Percentiles rank a stretch among this genome's conserved stretches.
Conservation (phyloP, 2,888 invertebrate genomes). For the Malthinus seriepunctatus region DNA sequence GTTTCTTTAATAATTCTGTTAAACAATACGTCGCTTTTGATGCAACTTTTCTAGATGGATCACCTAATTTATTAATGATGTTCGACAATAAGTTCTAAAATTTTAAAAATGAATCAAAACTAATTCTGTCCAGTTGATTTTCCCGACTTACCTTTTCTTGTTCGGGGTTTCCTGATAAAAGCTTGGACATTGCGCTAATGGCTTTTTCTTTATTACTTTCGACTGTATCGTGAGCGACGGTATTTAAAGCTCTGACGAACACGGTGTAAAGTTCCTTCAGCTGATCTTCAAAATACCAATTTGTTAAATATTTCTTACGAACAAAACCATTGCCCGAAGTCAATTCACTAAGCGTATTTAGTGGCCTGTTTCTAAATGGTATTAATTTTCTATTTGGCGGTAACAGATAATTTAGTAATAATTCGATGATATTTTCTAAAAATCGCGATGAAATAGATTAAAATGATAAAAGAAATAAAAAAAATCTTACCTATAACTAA, state of each 20-base stretch:
- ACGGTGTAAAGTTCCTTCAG: conserved; percentile 70
- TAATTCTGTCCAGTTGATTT: background rate
- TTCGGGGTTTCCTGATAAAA: conserved; percentile 79
- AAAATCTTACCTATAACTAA: conserved; percentile 63
- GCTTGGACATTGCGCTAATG: conserved; percentile 71
- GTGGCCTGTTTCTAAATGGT: conserved; percentile 67
- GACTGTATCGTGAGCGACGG: conserved; percentile 76
- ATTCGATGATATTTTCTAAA: conserved; percentile 76
- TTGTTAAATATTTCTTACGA: conserved; percentile 66
- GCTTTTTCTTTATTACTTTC: conserved; percentile 82
- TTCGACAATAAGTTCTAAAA: conserved; percentile 68
- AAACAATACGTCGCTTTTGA: conserved; percentile 87
- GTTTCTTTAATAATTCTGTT: conserved; percentile 77
- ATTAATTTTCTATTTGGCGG: conserved; percentile 68
- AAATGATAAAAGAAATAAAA: background rate
- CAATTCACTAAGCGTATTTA: conserved; percentile 61
- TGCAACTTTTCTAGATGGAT: conserved; percentile 86
- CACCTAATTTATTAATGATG: conserved; percentile 94
- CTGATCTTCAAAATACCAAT: conserved; percentile 91
- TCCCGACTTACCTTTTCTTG: conserved; percentile 71
- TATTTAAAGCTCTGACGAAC: conserved; percentile 73
- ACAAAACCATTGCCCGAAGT: conserved; percentile 68
- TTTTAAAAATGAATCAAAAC: conserved; percentile 43
- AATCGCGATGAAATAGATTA: background rate
- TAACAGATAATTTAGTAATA: conserved; percentile 73